phyloP scores from a whole-genome alignment of 2,797 vertebrate genomes.

The Triplophysa yarkandensis region DNA sequence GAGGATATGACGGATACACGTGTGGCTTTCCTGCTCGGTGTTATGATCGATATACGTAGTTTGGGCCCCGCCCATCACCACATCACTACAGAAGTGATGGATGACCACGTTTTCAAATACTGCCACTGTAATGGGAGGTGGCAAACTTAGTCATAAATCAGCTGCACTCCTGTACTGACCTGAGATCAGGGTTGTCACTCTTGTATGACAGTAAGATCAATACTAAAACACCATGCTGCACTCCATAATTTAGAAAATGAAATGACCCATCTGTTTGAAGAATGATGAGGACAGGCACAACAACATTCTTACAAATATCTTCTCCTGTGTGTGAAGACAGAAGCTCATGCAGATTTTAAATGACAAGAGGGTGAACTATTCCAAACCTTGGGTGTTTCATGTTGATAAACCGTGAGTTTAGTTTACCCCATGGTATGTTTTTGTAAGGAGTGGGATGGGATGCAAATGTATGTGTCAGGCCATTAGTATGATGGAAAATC shows the following conservation, averaged over 20 bases:
- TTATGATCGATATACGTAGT: constrained; percentile 27
- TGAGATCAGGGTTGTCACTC: not conserved
- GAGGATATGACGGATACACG: not conserved
- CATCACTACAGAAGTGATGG: constrained; percentile 22
- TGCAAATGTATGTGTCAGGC: not conserved
- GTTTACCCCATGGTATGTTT: not conserved
- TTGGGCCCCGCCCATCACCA: not conserved
- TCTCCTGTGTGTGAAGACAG: too few relatives aligned
- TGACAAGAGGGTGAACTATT: too few relatives aligned
- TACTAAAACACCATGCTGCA: not conserved
- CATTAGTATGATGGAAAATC: not conserved
- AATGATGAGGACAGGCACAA: too few relatives aligned
- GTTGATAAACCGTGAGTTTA: too few relatives aligned
- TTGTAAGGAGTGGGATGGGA: not conserved
- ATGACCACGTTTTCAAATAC: not conserved
- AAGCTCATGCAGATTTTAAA: too few relatives aligned
- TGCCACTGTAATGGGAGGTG: not conserved
- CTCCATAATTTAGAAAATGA: not conserved
- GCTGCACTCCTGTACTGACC: not conserved
- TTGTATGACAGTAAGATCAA: constrained; percentile 11
- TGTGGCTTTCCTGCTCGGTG: not conserved
- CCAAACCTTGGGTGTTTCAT: too few relatives aligned
- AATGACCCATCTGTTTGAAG: too few relatives aligned
- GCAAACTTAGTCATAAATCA: constrained; percentile 13
- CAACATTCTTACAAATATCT: too few relatives aligned